Conservation (phyloP, 2,888 invertebrate genomes). For the Chorisops tibialis region DNA sequence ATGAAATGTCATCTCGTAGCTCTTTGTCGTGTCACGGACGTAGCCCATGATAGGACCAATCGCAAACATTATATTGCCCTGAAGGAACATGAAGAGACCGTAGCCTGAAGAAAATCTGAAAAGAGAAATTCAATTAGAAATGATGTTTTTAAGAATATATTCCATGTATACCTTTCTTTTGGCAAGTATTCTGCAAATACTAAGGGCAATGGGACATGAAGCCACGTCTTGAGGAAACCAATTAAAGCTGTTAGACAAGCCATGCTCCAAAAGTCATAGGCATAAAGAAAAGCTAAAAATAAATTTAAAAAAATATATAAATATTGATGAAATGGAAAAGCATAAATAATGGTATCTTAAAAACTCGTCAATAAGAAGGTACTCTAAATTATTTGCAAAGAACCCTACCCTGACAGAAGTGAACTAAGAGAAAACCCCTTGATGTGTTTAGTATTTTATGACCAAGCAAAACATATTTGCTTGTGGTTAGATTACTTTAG, state of each 20-base stretch:
- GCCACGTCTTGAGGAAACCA: slow-evolving; percentile 66
- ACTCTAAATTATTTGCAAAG: no score
- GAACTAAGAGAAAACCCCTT: no score
- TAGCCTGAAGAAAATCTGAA: slow-evolving; percentile 66
- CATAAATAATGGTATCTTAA: no score
- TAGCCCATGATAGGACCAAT: slow-evolving; percentile 68
- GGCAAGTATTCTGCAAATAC: slow-evolving; percentile 66
- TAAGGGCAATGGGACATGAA: slow-evolving; percentile 68
- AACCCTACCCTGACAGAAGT: no score
- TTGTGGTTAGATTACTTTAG: no score
- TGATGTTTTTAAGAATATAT: no score
- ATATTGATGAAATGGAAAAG: no score
- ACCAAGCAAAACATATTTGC: no score
- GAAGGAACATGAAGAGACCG: slow-evolving; percentile 69
- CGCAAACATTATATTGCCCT: slow-evolving; percentile 64
- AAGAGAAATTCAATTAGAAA: background rate
- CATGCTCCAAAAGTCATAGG: slow-evolving; percentile 56
- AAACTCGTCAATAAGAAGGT: no score
- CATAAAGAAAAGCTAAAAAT: slow-evolving; percentile 56
- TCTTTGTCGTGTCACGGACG: slow-evolving; percentile 61
- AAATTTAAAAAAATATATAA: no score
- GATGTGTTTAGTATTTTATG: no score
- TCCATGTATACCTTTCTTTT: slow-evolving; percentile 54
- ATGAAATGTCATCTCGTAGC: slow-evolving; percentile 64
- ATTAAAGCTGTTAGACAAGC: slow-evolving; percentile 60